Evolutionary conservation across 2,113 vertebrate genomes (phyloP).

Genomic region (Lagopus muta): DNA sequence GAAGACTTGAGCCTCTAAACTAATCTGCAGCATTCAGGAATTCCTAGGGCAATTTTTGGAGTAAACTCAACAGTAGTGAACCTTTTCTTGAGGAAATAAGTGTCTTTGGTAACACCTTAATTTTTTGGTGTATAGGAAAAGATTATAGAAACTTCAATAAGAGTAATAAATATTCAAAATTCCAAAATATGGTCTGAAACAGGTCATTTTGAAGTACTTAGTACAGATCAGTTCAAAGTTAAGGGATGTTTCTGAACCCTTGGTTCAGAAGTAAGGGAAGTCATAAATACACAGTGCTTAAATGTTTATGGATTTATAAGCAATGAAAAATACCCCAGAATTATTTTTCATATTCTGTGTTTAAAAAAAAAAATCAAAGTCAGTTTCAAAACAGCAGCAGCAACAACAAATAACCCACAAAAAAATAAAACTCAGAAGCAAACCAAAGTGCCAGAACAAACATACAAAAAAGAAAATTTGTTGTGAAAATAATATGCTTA

Average conservation of each 20-base stretch:
- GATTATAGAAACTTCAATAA: not conserved
- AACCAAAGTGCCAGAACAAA: not conserved
- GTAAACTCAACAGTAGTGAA: not conserved
- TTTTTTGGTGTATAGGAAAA: not conserved
- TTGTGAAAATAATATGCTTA: not conserved
- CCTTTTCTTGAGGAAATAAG: not conserved
- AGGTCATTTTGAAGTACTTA: not conserved
- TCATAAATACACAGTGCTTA: not conserved
- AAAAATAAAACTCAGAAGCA: not conserved
- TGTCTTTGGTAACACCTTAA: not conserved
- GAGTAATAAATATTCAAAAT: not conserved
- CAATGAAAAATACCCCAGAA: not conserved
- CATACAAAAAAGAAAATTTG: not conserved
- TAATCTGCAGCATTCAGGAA: not conserved
- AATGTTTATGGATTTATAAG: not conserved
- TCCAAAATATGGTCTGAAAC: not conserved
- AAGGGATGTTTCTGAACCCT: fast-evolving
- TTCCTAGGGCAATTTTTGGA: not conserved
- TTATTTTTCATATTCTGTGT: not conserved
- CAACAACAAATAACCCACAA: not conserved
- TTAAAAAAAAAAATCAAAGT: not conserved
- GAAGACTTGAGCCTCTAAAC: not conserved
- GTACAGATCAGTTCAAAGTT: not conserved
- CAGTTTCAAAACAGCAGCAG: not conserved
- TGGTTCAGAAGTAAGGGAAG: not conserved